A percentile compares a stretch with the other conserved stretches of the same genome.
Conservation (phyloP, 2,888 invertebrate species). For the Hoplodrina blanda region DNA sequence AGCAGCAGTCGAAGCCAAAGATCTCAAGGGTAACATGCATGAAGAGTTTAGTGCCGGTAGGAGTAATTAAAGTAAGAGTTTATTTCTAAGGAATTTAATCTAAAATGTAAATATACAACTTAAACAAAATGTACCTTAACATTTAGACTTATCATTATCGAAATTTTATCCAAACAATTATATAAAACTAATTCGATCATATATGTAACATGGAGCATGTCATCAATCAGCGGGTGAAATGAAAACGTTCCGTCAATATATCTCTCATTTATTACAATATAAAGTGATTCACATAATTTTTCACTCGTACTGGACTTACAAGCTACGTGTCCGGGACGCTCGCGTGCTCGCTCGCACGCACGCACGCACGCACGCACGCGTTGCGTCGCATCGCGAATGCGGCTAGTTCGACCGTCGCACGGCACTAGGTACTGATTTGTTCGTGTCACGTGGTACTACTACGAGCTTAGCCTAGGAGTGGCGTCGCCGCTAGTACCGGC, state of each 20-base stretch:
- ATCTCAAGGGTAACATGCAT: conserved; percentile 72
- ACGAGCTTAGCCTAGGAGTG: conserved; percentile 60
- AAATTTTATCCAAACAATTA: conserved; percentile 65
- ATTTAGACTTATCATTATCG: conserved; percentile 71
- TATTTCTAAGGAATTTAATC: conserved; percentile 79
- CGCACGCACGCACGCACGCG: conserved; percentile 39
- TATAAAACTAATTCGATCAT: conserved; percentile 64
- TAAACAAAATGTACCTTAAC: conserved; percentile 71
- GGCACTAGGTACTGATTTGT: conserved; percentile 61
- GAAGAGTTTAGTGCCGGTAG: conserved; percentile 68
- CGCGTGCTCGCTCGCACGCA: conserved; percentile 49
- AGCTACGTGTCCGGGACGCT: conserved; percentile 64
- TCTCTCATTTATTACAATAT: conserved; percentile 77
- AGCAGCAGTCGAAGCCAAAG: conserved; percentile 70
- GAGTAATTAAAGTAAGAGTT: conserved; percentile 68
- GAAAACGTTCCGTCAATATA: conserved; percentile 75
- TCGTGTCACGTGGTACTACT: conserved; percentile 59
- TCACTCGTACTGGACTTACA: conserved; percentile 69
- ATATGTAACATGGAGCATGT: conserved; percentile 55
- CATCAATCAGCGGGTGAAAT: conserved; percentile 72
- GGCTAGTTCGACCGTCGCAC: conserved; percentile 53
- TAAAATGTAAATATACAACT: conserved; percentile 76
- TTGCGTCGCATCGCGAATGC: conserved; percentile 29
- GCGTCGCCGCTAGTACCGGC: conserved; percentile 81
- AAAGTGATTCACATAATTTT: conserved; percentile 77